These are phyloP conservation scores for Odontesthes bonariensis DNA, from an alignment of 2,113 vertebrate genomes.

Conservation along the genomic window DNA sequence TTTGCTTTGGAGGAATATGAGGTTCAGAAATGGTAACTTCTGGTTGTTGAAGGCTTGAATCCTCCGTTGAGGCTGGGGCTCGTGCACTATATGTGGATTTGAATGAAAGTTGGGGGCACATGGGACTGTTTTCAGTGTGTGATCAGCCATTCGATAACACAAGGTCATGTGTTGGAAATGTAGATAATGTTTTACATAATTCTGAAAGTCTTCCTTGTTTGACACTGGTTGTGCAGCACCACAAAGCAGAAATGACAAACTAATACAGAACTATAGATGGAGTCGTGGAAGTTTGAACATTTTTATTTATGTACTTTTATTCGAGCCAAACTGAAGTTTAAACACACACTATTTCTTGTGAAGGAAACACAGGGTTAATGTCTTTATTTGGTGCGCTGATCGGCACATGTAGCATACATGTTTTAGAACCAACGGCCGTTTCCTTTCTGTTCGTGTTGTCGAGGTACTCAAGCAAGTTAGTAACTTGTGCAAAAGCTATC, in stretches of 20 bases:
- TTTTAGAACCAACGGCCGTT: not conserved
- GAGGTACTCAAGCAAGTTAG: not conserved
- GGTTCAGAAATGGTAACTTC: constrained; percentile 23
- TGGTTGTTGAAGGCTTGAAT: constrained; percentile 11
- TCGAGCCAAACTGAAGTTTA: not conserved
- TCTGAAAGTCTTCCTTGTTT: constrained; percentile 69
- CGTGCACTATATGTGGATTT: constrained; percentile 36
- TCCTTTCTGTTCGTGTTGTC: not conserved
- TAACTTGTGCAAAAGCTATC: not conserved
- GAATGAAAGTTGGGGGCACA: constrained; percentile 42
- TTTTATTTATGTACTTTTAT: not conserved
- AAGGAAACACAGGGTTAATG: not conserved
- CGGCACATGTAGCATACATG: too few species aligned
- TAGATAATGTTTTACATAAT: constrained; percentile 75
- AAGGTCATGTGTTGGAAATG: constrained; percentile 67
- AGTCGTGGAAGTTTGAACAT: not conserved
- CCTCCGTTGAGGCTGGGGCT: not conserved
- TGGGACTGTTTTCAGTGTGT: constrained; percentile 45
- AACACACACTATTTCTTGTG: not conserved
- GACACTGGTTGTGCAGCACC: constrained; percentile 21
- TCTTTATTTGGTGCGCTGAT: not conserved
- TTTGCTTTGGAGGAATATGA: not conserved
- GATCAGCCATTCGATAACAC: constrained; percentile 54
- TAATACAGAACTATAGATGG: constrained; percentile 27
- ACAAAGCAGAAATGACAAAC: constrained; percentile 36